phyloP scores from a whole-genome alignment of 1,140 invertebrate genomes.

The Drosophila tsacasi region DNA sequence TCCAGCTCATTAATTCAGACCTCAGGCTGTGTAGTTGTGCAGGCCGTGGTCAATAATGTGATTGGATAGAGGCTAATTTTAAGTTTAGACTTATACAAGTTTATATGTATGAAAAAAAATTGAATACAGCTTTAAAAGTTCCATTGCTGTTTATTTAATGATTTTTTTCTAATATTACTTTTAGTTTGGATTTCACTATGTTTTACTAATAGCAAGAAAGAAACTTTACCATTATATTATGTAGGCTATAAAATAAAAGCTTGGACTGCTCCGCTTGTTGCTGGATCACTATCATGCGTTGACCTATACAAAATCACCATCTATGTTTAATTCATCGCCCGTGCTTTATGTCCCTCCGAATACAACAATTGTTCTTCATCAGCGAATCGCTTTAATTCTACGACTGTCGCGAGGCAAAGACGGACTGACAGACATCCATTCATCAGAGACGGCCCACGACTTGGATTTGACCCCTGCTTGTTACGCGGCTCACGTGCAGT shows the following conservation, averaged over 20 bases:
- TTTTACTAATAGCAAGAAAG: background rate
- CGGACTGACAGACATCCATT: conserved; percentile 7
- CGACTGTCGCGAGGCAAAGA: conserved; percentile 14
- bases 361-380: conserved; percentile 15
- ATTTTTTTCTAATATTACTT: background rate
- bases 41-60: background rate
- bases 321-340: conserved; percentile 8
- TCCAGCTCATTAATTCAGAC: conserved; percentile 2
- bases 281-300: background rate
- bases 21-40: background rate
- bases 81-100: background rate
- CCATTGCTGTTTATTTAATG: background rate
- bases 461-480: conserved; percentile 36
- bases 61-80: background rate
- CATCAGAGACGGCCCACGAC: conserved; percentile 7
- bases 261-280: background rate
- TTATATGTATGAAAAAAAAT: background rate
- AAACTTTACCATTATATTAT: background rate
- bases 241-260: background rate
- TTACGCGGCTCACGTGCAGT: conserved; percentile 54
- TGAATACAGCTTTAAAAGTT: no score
- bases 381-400: conserved; percentile 6
- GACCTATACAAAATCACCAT: conserved; percentile 3
- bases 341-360: background rate
- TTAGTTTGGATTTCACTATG: background rate